phyloP scores from a whole-genome alignment of 2,888 invertebrate species.

The Ernsta delagoae region DNA sequence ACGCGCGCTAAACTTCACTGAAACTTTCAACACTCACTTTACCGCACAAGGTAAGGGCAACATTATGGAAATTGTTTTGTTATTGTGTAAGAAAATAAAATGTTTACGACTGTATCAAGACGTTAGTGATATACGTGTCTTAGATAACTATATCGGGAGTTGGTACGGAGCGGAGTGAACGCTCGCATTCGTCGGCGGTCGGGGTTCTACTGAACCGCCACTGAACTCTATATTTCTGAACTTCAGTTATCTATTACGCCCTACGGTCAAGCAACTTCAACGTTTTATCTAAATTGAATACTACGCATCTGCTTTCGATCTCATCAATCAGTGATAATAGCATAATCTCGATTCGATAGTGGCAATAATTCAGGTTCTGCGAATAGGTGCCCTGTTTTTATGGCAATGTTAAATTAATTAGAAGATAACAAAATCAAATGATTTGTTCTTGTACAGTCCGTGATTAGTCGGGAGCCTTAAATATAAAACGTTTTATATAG shows the following conservation, averaged over 20 bases:
- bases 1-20: slow-evolving; percentile 35
- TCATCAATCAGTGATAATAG: slow-evolving; percentile 32
- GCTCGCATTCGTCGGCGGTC: slow-evolving; percentile 50
- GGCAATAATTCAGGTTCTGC: slow-evolving; percentile 16
- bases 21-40: slow-evolving; percentile 24
- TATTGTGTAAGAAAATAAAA: neutral
- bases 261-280: slow-evolving; percentile 24
- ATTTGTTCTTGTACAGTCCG: too few relatives aligned
- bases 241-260: slow-evolving; percentile 37
- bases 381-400: too few relatives aligned
- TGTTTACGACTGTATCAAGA: neutral
- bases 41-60: slow-evolving; percentile 3
- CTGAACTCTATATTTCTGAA: slow-evolving; percentile 33
- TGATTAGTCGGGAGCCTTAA: neutral
- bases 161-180: slow-evolving; percentile 48
- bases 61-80: slow-evolving; percentile 1
- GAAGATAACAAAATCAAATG: too few relatives aligned
- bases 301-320: slow-evolving; percentile 29
- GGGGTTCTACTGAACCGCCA: slow-evolving; percentile 57
- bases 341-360: slow-evolving; percentile 10
- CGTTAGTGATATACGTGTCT: neutral
- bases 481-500: too few relatives aligned
- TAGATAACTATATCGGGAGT: slow-evolving; percentile 29
- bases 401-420: too few relatives aligned
- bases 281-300: slow-evolving; percentile 33